Evolutionary conservation across 2,888 invertebrate species (phyloP), one percentile per base, ranked within the genome.

Genomic region (Tridacna gigas): DNA sequence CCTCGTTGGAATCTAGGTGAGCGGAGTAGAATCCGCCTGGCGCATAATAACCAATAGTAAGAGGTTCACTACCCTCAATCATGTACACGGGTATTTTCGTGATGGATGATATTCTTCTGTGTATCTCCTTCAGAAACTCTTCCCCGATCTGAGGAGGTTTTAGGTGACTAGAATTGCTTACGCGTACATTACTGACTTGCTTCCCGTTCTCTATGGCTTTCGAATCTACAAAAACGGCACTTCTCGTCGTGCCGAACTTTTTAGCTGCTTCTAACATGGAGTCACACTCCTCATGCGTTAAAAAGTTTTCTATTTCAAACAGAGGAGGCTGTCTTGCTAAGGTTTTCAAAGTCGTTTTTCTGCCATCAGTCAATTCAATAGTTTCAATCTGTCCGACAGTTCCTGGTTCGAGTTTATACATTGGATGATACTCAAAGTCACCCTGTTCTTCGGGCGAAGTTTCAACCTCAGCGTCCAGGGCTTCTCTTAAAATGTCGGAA

Each of bases 1-100:
- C 51, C 12, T 74, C 74, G 28, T 80, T 80, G 3, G 91, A 90
- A 80, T 91, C 91, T 7, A 75, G 74, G 71, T 91, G 91, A 0
- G 90, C 86, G 73, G 90, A 82, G 77, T 91, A 91, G 74, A 88
- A 88, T 18, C 91, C 91, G 9, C 86, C 87, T 0, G 56, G 56
- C 11, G 67, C 77, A 77, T 91, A 91, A 63, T 84, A 80, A 11
- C 90, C 90, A 22, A 90, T 86, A 28, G 77, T 79, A 77, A 89
- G 82, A 67, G 83, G 78, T 77, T 89, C 86, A 67, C 89, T 89
- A 51, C 84, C 77, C 26, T 82, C 74, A 13, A 90, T 75, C 9
- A 90, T 56, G 45, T 83, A 79, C 45, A 80, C 51, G 26, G 88
- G 90, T 25, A 90, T 75, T 0, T 76, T 74, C 0, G 84, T 77